Evolutionary conservation across 2,888 invertebrate species (phyloP), one percentile per base, ranked within the genome.

Genomic region (Drosophila kanekoi): DNA sequence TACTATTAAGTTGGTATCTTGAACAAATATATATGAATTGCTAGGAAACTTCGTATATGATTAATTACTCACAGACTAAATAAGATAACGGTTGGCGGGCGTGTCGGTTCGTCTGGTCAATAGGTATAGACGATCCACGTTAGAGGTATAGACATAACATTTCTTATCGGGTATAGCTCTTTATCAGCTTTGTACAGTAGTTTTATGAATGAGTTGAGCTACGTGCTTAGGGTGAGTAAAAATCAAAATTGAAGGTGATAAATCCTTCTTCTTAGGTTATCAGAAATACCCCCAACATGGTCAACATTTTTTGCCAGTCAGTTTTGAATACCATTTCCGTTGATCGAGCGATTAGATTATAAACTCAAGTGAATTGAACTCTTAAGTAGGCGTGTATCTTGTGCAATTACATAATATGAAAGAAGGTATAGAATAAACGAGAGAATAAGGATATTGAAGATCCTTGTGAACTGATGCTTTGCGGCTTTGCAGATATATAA

Each of bases 361-460:
- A 11, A 32, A 23, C 16, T 65, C 20, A 23, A 65, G 54, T 37
- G 41, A 41, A 44, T 57, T 35, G 56, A 23, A 65, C 53, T 59
- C 35, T 43, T 10, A 6, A 51, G 58, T 37, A 20, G 32, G 11
- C 18, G 20, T 87, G 79, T 51, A 91, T 66, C n/a, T 37, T 4
- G 92, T 91, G 28, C 91, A 91, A 32, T 49, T 32, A 48, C 14
- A 48, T 18, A n/a, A 43, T 9, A 11, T 10, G 13, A 3, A 13
- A 35, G 16, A 13, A 16, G 35, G 48, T 18, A 3, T 11, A 28
- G 2, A 28, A 28, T 28, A 28, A 28, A 8, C 28, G 28, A 28
- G 8, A 28, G 8, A 28, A 8, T 8, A 28, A 28, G 28, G 2
- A 28, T 8, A 28, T 28, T 28, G 8, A 28, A 28, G 28, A 28